Base-by-base conservation (phyloP, 2,888 invertebrate species). In the Ophioninae sp. region DNA sequence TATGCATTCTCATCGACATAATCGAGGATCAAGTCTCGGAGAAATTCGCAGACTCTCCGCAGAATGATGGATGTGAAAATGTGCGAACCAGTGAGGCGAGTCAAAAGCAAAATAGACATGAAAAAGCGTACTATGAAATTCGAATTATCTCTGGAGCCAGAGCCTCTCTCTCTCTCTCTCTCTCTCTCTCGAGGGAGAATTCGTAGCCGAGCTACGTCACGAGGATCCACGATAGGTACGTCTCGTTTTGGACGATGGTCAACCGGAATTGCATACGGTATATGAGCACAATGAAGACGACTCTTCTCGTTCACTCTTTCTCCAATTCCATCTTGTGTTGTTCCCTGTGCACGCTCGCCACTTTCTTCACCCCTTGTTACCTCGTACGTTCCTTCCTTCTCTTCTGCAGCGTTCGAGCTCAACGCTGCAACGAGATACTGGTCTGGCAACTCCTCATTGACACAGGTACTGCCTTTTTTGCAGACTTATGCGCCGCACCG, bases 201-300 rank as follows among this genome's bases (percentile, higher is more conserved):
- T 75, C 30, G 37, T 76, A 59, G 56, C 13, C 30, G 64, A 51
- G 79, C 58, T 41, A 56, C 68, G 77, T 61, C 73, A 61, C 56
- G 64, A 23, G 39, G n/a, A 75, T 87, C 88, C 87, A 86, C 87
- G 87, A 89, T 91, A 90, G 90, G 90, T 87, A 86, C 87, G 88
- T 90, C 89, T 90, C 89, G 89, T 90, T 90, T 88, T 87, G 88
- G 68, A 3, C 87, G 86, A 58, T 86, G 90, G 91, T 91, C 91
- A 90, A 90, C 90, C 90, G 90, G 88, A 88, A 88, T 88, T 88
- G 88, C 89, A 87, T 87, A 79, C 71, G 87, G 85, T 88, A 91
- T 91, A 91, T 30, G 30, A 91, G 90, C 92, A 92, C 92, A 92
- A 92, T 90, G 92, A 91, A 91, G 83, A 84, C 69, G 84, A 61